These are phyloP conservation scores for Macrobrachium rosenbergii DNA, from an alignment of 1,140 invertebrate genomes.

Conservation along the genomic window DNA sequence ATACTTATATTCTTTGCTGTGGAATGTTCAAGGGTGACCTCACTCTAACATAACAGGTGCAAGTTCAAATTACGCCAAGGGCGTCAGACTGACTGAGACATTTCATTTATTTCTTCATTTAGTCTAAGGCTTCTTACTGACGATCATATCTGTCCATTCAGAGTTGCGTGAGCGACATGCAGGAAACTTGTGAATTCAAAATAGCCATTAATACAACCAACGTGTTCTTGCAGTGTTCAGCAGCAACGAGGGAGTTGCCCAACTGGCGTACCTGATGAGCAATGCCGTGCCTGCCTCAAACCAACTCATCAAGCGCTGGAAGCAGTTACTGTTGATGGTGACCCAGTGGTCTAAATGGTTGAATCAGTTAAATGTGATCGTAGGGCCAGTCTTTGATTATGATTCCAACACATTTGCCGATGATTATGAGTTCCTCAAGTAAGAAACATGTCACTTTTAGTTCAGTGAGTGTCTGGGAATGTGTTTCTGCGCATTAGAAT, in stretches of 20 bases:
- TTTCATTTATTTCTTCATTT: too few relatives aligned
- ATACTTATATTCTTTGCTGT: too few relatives aligned
- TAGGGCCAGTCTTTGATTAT: constrained; percentile 35
- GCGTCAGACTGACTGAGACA: too few relatives aligned
- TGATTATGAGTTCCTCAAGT: constrained; percentile 3
- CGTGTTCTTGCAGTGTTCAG: constrained; percentile 12
- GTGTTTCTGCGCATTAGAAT: too few relatives aligned
- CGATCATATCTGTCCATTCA: too few relatives aligned
- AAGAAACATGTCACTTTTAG: background rate
- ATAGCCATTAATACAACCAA: background rate
- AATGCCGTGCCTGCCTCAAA: constrained; percentile 24
- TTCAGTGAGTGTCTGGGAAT: background rate
- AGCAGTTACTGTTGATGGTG: background rate
- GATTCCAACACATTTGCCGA: constrained; percentile 25
- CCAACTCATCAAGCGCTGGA: constrained; percentile 27
- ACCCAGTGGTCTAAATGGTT: background rate
- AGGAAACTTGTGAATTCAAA: background rate
- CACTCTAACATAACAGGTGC: too few relatives aligned
- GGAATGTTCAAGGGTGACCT: too few relatives aligned
- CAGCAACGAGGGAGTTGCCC: background rate
- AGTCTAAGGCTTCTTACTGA: too few relatives aligned
- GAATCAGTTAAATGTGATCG: constrained; percentile 2
- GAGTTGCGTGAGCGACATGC: too few relatives aligned
- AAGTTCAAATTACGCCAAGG: too few relatives aligned
- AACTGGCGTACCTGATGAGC: constrained; percentile 23